phyloP scores from a whole-genome alignment of 2,888 invertebrate genomes.

The Dyspetes luteomarginatus region DNA sequence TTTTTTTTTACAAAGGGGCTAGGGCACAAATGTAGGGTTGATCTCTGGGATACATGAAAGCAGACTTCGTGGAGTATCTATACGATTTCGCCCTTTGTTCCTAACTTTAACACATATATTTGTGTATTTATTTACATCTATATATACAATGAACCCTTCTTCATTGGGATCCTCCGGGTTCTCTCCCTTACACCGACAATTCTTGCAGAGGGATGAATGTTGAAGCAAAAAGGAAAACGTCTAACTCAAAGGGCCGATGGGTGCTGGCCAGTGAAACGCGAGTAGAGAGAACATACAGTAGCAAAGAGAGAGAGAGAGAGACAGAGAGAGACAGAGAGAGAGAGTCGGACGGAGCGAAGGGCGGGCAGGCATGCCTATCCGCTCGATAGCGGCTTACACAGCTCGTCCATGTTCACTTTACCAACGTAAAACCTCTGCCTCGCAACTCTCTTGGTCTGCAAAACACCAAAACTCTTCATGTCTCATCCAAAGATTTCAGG shows the following conservation, averaged over 20 bases:
- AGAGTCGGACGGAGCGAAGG: conserved; percentile 71
- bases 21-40: background rate
- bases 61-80: background rate
- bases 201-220: conserved; percentile 59
- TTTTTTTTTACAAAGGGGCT: too few relatives aligned
- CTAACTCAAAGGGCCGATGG: conserved; percentile 60
- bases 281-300: conserved; percentile 63
- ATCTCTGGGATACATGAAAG: background rate
- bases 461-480: conserved; percentile 11
- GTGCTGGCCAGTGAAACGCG: conserved; percentile 60
- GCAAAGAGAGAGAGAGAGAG: conserved; percentile 35
- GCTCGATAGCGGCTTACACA: conserved; percentile 83
- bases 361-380: conserved; percentile 79
- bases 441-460: conserved; percentile 50
- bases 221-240: conserved; percentile 64
- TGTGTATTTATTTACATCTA: background rate
- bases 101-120: background rate
- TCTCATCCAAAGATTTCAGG: background rate
- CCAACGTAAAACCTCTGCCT: conserved; percentile 64
- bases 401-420: conserved; percentile 78
- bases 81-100: background rate
- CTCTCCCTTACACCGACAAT: conserved; percentile 31
- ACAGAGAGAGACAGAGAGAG: conserved; percentile 65
- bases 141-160: background rate
- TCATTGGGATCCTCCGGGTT: conserved; percentile 13